These are phyloP conservation scores for Ciconia maguari DNA, from an alignment of 2,113 vertebrate species.

Conservation along the genomic window DNA sequence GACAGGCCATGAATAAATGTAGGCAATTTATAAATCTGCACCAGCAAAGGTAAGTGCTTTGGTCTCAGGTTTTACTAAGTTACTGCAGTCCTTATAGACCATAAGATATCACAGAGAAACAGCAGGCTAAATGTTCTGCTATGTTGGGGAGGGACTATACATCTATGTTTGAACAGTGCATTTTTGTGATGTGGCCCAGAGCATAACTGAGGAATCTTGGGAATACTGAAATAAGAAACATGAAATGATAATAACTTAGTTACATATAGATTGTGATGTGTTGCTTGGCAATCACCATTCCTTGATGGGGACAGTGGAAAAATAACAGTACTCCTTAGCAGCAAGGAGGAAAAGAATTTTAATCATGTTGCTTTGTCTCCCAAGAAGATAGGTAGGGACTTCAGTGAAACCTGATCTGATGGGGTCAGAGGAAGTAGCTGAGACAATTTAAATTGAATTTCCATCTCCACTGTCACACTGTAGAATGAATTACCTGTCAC, in stretches of 20 bases:
- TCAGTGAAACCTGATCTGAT: not conserved
- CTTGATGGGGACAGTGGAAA: not conserved
- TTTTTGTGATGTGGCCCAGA: not conserved
- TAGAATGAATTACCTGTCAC: not conserved
- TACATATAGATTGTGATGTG: not conserved
- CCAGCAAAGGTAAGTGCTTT: slow-evolving; percentile 56
- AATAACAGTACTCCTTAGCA: not conserved
- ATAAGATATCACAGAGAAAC: not conserved
- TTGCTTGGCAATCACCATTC: not conserved
- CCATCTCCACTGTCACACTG: not conserved
- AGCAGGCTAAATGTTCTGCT: not conserved
- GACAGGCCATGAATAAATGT: slow-evolving; percentile 55
- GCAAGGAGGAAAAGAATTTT: not conserved
- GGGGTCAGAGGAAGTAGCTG: not conserved
- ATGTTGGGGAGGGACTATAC: not conserved
- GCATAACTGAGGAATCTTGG: not conserved
- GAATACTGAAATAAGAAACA: not conserved
- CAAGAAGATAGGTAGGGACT: not conserved
- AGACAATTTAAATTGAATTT: not conserved
- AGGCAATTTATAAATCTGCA: slow-evolving; percentile 38
- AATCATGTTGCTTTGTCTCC: not conserved
- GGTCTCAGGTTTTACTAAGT: not conserved
- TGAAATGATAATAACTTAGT: not conserved
- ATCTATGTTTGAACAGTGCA: not conserved
- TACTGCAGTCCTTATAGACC: not conserved